Percentiles rank a stretch among this genome's conserved stretches.
These are phyloP conservation scores for Champsocephalus gunnari DNA, from an alignment of 2,797 vertebrate species.

Conservation along the genomic window DNA sequence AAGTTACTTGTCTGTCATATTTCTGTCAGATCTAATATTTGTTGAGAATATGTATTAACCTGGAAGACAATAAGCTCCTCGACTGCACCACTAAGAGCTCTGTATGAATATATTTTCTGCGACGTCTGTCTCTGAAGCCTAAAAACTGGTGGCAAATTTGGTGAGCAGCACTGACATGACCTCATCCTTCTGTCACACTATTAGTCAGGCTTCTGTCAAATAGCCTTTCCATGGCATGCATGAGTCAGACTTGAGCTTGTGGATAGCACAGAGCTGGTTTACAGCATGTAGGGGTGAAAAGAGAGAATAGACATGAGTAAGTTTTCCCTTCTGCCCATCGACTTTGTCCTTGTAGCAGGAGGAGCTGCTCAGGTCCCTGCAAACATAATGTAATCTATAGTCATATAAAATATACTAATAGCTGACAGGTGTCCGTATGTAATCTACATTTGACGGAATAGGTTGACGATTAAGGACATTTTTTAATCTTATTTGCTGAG, in stretches of 20 bases:
- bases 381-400: too few relatives aligned
- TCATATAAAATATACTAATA: too few relatives aligned
- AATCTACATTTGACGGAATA: too few relatives aligned
- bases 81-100: not conserved
- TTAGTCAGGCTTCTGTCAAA: slow-evolving; percentile 34
- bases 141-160: slow-evolving; percentile 75
- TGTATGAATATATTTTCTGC: not conserved
- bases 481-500: too few relatives aligned
- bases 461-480: too few relatives aligned
- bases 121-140: slow-evolving; percentile 4
- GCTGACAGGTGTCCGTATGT: too few relatives aligned
- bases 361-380: slow-evolving; percentile 71
- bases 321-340: not conserved
- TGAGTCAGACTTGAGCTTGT: slow-evolving; percentile 30
- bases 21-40: too few relatives aligned
- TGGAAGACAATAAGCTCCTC: not conserved
- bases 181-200: slow-evolving; percentile 15
- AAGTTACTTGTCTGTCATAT: too few relatives aligned
- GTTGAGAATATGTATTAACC: too few relatives aligned
- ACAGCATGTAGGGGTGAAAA: not conserved
- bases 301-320: slow-evolving; percentile 21
- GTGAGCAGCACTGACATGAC: slow-evolving; percentile 50
- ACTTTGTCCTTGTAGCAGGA: slow-evolving; percentile 47
- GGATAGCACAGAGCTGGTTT: not conserved
- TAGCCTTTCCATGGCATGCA: slow-evolving; percentile 4